These are phyloP conservation scores for Caenorhabditis becei DNA, from an alignment of 2,888 invertebrate species.

Conservation along the genomic window DNA sequence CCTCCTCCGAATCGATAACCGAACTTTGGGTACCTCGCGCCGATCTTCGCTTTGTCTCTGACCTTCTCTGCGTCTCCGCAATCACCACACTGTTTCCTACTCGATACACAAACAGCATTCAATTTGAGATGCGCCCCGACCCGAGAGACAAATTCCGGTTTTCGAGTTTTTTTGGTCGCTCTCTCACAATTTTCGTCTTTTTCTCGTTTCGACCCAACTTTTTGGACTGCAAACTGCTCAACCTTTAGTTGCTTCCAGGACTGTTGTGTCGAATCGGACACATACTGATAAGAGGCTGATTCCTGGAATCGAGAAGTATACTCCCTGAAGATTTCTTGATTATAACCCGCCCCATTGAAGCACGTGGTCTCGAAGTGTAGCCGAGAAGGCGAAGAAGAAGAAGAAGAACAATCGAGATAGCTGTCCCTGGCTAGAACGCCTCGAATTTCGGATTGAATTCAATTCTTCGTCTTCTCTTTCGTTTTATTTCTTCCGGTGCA, in stretches of 20 bases:
- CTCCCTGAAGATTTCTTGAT: too few species aligned
- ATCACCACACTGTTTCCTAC: slow-evolving; percentile 45
- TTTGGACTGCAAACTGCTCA: slow-evolving; percentile 30
- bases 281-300: too few species aligned
- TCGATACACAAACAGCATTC: slow-evolving; percentile 56
- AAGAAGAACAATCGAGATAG: too few species aligned
- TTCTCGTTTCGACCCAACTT: slow-evolving; percentile 23
- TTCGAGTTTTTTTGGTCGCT: slow-evolving; percentile 44
- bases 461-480: not conserved
- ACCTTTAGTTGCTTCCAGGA: not conserved
- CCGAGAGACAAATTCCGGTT: slow-evolving; percentile 53
- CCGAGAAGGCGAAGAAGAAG: too few species aligned
- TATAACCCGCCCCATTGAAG: too few species aligned
- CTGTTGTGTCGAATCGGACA: too few species aligned
- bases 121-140: slow-evolving; percentile 51
- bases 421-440: too few species aligned
- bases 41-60: slow-evolving; percentile 10
- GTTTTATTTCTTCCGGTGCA: slow-evolving; percentile 1
- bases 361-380: too few species aligned
- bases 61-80: slow-evolving; percentile 32
- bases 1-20: slow-evolving; percentile 1
- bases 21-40: not conserved
- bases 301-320: too few species aligned
- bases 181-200: slow-evolving; percentile 27
- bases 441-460: not conserved